Percentiles rank a stretch among this genome's conserved stretches.
Evolutionary conservation across 2,888 invertebrate genomes (phyloP).

Genomic region (Eledona agricola): DNA sequence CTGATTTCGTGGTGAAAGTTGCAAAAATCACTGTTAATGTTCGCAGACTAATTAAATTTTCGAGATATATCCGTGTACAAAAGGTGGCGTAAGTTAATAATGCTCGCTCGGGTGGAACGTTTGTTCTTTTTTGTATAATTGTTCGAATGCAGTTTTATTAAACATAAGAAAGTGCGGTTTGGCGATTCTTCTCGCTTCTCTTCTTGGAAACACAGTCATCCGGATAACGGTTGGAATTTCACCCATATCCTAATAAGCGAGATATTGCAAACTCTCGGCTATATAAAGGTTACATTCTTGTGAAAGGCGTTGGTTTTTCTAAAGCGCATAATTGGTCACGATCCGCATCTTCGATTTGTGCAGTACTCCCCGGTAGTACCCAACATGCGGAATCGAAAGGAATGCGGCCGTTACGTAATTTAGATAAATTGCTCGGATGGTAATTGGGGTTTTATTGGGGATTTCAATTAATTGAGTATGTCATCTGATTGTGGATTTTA

Average conservation of each 20-base stretch:
- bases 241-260: slow-evolving; percentile 29
- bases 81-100: slow-evolving; percentile 17
- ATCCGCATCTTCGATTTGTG: slow-evolving; percentile 29
- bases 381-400: too few relatives aligned
- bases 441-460: slow-evolving; percentile 9
- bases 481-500: slow-evolving; percentile 3
- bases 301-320: slow-evolving; percentile 42
- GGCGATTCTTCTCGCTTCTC: neutral
- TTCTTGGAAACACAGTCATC: slow-evolving; percentile 6
- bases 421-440: slow-evolving; percentile 9
- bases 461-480: slow-evolving; percentile 7
- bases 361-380: slow-evolving; percentile 7
- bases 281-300: slow-evolving; percentile 40
- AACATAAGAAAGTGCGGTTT: neutral
- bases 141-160: neutral
- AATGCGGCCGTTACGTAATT: too few relatives aligned
- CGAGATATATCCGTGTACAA: slow-evolving; percentile 3
- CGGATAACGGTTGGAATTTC: slow-evolving; percentile 26
- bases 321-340: slow-evolving; percentile 40
- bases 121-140: neutral
- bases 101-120: slow-evolving; percentile 12
- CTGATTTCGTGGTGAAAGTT: slow-evolving; percentile 6
- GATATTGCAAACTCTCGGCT: slow-evolving; percentile 15
- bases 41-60: slow-evolving; percentile 11
- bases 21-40: slow-evolving; percentile 8